Percentiles rank a stretch among this genome's conserved stretches.
Evolutionary conservation across 2,113 vertebrate genomes (phyloP).

Genomic region (Eretmochelys imbricata): DNA sequence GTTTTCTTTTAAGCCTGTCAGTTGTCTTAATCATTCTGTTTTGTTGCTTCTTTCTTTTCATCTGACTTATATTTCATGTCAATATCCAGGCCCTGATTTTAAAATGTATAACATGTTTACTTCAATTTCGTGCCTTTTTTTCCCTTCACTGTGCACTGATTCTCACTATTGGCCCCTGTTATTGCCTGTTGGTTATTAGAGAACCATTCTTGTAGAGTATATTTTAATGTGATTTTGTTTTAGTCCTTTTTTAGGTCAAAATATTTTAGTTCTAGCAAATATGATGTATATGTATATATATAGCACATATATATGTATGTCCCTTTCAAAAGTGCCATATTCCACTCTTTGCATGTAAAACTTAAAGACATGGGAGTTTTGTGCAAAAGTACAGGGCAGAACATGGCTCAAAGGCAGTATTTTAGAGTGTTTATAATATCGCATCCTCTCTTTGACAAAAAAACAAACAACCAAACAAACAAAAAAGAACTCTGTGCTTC

Average conservation of each 20-base stretch:
- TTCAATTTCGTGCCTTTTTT: slow-evolving; percentile 3
- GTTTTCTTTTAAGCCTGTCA: slow-evolving; percentile 63
- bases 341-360: background rate
- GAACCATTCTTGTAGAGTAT: background rate
- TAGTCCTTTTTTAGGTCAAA: background rate
- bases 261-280: background rate
- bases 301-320: background rate
- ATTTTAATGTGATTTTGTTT: background rate
- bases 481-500: background rate
- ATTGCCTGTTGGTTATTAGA: background rate
- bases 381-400: background rate
- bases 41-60: slow-evolving; percentile 58
- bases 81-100: slow-evolving; percentile 49
- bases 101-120: slow-evolving; percentile 49
- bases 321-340: background rate
- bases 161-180: background rate
- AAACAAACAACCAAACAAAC: background rate
- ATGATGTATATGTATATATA: background rate
- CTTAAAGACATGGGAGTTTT: background rate
- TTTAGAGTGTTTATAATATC: background rate
- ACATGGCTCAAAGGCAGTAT: background rate
- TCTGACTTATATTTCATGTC: slow-evolving; percentile 50
- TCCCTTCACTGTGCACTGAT: background rate
- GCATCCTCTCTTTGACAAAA: background rate
- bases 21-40: slow-evolving; percentile 71